These are phyloP conservation scores for Plemyria rubiginata DNA, from an alignment of 2,888 invertebrate species.

Conservation along the genomic window DNA sequence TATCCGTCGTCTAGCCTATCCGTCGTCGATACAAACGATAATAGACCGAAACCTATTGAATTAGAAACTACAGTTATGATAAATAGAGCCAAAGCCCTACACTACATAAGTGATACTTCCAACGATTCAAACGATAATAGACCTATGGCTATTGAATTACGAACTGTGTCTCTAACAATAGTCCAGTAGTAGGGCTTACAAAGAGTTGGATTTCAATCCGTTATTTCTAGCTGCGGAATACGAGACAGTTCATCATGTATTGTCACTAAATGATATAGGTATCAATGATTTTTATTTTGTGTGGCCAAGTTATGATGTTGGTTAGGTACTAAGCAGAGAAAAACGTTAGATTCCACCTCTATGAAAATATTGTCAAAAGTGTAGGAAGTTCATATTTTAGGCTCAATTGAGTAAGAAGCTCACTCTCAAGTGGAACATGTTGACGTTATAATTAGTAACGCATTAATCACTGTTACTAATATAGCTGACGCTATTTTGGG, in stretches of 20 bases:
- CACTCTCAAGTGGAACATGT: constrained; percentile 30
- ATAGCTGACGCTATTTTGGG: constrained; percentile 36
- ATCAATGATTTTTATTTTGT: constrained; percentile 4
- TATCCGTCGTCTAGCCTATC: no score
- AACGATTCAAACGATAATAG: constrained; percentile 36
- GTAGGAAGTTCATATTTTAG: constrained; percentile 15
- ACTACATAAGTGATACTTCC: constrained; percentile 11
- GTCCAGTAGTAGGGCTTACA: constrained; percentile 43
- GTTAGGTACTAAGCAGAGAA: no score
- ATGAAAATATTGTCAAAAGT: neutral
- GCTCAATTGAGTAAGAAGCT: constrained; percentile 28
- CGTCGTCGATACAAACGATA: constrained; percentile 33
- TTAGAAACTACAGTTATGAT: constrained; percentile 20
- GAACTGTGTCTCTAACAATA: constrained; percentile 29
- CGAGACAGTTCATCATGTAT: constrained; percentile 43
- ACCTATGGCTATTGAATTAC: constrained; percentile 45
- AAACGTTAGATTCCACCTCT: no score
- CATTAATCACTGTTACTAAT: constrained; percentile 40
- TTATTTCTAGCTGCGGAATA: constrained; percentile 56
- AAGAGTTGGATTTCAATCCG: constrained; percentile 59
- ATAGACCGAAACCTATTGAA: constrained; percentile 32
- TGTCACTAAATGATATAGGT: constrained; percentile 16
- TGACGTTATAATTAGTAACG: constrained; percentile 38
- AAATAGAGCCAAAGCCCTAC: constrained; percentile 18
- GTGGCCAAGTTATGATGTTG: neutral